Base-by-base conservation (phyloP, 1,140 invertebrate genomes). In the Heliconius himera region DNA sequence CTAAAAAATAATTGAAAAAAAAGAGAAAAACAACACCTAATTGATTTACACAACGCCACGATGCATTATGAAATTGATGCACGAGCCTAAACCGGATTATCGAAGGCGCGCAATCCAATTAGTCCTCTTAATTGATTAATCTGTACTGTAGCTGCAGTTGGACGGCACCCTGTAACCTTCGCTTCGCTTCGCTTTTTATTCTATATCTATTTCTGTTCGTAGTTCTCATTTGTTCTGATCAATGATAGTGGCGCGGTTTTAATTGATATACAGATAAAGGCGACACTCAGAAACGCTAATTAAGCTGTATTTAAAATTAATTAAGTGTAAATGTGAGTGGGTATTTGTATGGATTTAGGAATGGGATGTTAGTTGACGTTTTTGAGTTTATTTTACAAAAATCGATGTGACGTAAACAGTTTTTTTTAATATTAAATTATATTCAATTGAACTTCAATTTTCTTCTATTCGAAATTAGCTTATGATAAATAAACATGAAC, bases 121-220 rank as follows among this genome's bases (percentile, higher is more conserved):
- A 81, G 73, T 66, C 51, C 72, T 70, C 49, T 73, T 81, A 83
- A 83, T 83, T 83, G 82, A 83, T 83, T 83, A 81, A 83, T 81
- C 76, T 77, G 80, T 81, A 72, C 76, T 77, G 80, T 81, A 72
- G 70, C 26, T 66, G 22, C 60, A 16, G 22, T 66, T 26, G 22
- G 22, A 26, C 56, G 56, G n/a, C 20, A 56, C n/a, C 20, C 22
- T 29, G 60, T 6, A 22, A 60, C 56, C 13, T 26, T 66, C 13
- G 60, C 60, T 66, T 66, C 13, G 60, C 60, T 66, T 66, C 9
- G 60, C 22, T 29, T 66, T 66, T 66, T 26, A 66, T 26, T 60
- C 56, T 26, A 29, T 66, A 29, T 66, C 60, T 66, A 66, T 11
- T 33, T 33, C 60, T 66, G 22, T 66, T 66, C 60, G 22, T 29